Evolutionary conservation across 2,113 vertebrate species (phyloP), one percentile per base, ranked within the genome.

Genomic region (Quiscalus mexicanus): DNA sequence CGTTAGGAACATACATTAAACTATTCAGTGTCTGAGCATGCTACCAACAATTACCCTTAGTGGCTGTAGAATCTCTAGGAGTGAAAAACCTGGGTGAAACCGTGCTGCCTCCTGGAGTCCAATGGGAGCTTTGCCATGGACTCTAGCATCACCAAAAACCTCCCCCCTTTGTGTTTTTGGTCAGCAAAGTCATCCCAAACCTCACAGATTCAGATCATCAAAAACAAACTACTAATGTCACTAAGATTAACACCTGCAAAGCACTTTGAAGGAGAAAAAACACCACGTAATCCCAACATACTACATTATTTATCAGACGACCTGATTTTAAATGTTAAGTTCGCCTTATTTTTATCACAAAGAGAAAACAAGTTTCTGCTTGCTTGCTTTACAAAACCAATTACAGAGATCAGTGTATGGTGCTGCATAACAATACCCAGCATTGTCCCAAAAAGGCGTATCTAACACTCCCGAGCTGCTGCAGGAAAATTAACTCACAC

Each of bases 321-420:
- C 93, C 94, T 97, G 90, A 96, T 97, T 97, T 95, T 81, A 96
- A 93, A 92, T 84, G 85, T 95, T 95, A 97, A 82, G 35, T 93
- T 96, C 0, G 2, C 79, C 95, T 96, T 96, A 95, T 96, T 96
- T 97, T 96, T 96, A 95, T 96, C 96, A 95, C 96, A 96, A 97
- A 95, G 92, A 88, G 85, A 91, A 96, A 96, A 96, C 95, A 96
- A 95, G 87, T 60, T 96, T 79, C 82, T 75, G 79, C 92, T 93
- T 4, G 71, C 87, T 94, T 86, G 93, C 93, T 95, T 94, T 95
- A 96, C 95, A 97, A 96, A 96, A 96, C 87, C 95, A 93, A 95
- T 96, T 95, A 96, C 85, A 92, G 92, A n/a, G 93, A 96, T 94
- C 95, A 94, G 75, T 56, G 92, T 20, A 44, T 86, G 88, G 70